Percentiles rank a stretch among this genome's conserved stretches.
These are phyloP conservation scores for Bellardia bayeri DNA, from an alignment of 2,888 invertebrate genomes.

Conservation along the genomic window DNA sequence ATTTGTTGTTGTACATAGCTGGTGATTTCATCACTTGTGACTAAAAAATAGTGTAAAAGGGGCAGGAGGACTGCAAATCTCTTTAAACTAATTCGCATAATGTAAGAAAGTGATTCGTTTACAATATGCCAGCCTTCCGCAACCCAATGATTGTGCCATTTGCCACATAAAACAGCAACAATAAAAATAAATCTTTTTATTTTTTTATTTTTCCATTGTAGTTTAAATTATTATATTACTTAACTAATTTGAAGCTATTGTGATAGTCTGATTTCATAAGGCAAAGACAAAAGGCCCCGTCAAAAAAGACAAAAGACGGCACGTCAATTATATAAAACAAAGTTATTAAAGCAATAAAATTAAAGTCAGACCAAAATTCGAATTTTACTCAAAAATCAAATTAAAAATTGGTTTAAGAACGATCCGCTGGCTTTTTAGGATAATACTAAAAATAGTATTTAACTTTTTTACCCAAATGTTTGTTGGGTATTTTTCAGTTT, in stretches of 20 bases:
- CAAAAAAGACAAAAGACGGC: too few species aligned
- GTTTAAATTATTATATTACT: too few species aligned
- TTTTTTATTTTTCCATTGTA: background rate
- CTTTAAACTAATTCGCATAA: slow-evolving; percentile 66
- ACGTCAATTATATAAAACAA: too few species aligned
- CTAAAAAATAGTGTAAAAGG: slow-evolving; percentile 11
- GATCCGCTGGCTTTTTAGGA: too few species aligned
- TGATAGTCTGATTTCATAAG: too few species aligned
- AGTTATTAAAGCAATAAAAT: too few species aligned
- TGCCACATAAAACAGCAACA: slow-evolving; percentile 44
- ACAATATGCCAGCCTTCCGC: slow-evolving; percentile 63
- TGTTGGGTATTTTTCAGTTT: background rate
- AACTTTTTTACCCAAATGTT: background rate
- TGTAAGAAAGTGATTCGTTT: slow-evolving; percentile 61
- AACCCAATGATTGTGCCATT: slow-evolving; percentile 62
- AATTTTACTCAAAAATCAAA: too few species aligned
- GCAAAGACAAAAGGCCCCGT: too few species aligned
- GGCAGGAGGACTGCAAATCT: slow-evolving; percentile 21
- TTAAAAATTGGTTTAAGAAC: too few species aligned
- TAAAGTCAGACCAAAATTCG: too few species aligned
- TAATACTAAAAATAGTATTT: too few species aligned
- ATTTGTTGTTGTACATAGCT: slow-evolving; percentile 27
- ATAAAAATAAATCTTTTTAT: slow-evolving; percentile 13
- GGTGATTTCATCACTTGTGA: background rate
- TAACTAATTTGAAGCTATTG: too few species aligned